Base-by-base conservation (phyloP, 2,888 invertebrate species). In the Deilephila elpenor region DNA sequence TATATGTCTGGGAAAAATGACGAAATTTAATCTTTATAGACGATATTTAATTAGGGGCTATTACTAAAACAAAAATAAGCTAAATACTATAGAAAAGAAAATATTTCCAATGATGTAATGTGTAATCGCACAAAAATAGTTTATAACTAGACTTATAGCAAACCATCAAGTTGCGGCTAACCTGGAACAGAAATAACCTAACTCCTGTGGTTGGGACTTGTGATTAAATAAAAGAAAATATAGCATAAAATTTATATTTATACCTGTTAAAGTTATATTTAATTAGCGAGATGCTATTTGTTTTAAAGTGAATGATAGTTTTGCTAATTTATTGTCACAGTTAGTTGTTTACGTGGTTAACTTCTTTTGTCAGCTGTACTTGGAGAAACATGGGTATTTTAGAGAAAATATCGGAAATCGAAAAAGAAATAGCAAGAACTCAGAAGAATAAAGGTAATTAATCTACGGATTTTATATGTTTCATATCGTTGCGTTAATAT, bases 371-470 rank as follows among this genome's bases (percentile, higher is more conserved):
- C 77, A 77, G 78, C 72, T 73, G 70, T 74, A 79, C 70, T 78
- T 74, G 61, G 77, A 74, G 56, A 78, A 89, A 84, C 86, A 99
- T 99, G 99, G 99, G 99, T 83, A 99, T 99, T 89, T 95, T 99
- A 79, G 99, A 99, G 87, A 99, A 99, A 96, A 99, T 99, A 91
- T 97, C 98, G 6, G 99, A 99, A 95, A 99, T 99, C 79, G 99
- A 99, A 90, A 97, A 97, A 87, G 99, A 99, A 96, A 99, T 99
- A 79, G 98, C 98, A 20, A 96, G 99, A 82, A 99, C 99, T 25
- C 99, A 99, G 90, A 99, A 99, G 93, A 99, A 99, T 95, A 99
- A 99, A 97, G 99, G 99, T 99, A 86, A 80, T 19, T 5, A 20
- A 51, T 51, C 5, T 25, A 6, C 44, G 7, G 2, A 1, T n/a